phyloP scores from a whole-genome alignment of 2,888 invertebrate genomes.

The Scaptomyza cyrtandrae region DNA sequence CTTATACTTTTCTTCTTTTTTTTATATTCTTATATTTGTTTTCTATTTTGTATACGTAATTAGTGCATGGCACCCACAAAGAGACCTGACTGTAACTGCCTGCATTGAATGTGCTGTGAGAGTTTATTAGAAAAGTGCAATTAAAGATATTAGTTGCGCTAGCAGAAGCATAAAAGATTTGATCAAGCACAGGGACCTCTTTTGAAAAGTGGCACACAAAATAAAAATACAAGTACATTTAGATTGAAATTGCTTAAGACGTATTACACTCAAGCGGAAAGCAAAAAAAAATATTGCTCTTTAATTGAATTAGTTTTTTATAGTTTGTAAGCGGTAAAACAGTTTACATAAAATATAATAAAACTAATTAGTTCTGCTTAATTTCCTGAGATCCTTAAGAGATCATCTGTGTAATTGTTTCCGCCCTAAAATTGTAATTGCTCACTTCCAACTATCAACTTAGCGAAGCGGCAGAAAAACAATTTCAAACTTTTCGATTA shows the following conservation, averaged over 20 bases:
- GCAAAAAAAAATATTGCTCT: too few species aligned
- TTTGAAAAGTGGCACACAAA: slow-evolving; percentile 1
- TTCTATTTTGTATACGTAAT: slow-evolving; percentile 48
- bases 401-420: slow-evolving; percentile 18
- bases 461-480: slow-evolving; percentile 18
- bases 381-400: not conserved
- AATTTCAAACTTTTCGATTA: slow-evolving; percentile 49
- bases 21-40: slow-evolving; percentile 8
- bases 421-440: slow-evolving; percentile 23
- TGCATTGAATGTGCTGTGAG: slow-evolving; percentile 24
- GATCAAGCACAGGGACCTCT: slow-evolving; percentile 6
- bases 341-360: not conserved
- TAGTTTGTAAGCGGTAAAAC: too few species aligned
- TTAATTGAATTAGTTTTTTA: too few species aligned
- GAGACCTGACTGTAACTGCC: slow-evolving; percentile 8
- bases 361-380: slow-evolving; percentile 1
- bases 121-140: slow-evolving; percentile 42
- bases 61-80: slow-evolving; percentile 38
- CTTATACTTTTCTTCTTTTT: slow-evolving; percentile 17
- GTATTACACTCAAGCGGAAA: too few species aligned
- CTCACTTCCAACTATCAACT: slow-evolving; percentile 5
- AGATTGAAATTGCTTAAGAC: too few species aligned
- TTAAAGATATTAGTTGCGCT: slow-evolving; percentile 19
- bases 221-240: not conserved
- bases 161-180: not conserved